Conservation (phyloP, 2,888 invertebrate species). For the Nomada ferruginata region DNA sequence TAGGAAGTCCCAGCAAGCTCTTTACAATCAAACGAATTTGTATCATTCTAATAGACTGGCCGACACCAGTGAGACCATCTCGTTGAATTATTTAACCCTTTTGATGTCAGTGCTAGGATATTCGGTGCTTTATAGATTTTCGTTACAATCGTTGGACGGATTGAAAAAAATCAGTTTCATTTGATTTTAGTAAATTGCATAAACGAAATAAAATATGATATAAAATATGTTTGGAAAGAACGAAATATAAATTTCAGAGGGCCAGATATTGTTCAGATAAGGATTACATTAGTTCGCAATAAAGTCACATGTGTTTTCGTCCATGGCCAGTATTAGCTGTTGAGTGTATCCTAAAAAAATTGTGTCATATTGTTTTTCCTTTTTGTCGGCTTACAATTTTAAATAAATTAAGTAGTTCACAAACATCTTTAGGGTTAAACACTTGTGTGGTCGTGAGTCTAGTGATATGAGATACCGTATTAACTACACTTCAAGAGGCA, state of each 20-base stretch:
- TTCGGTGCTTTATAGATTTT: neutral
- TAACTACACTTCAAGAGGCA: neutral
- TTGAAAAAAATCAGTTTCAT: neutral
- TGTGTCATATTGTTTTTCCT: neutral
- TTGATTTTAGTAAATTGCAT: neutral
- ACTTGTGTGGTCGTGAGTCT: neutral
- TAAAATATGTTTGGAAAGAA: too few relatives aligned
- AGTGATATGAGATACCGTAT: neutral
- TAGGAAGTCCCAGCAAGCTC: conserved; percentile 8
- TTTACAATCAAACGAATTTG: conserved; percentile 1
- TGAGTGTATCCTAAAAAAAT: neutral
- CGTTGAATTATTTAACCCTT: conserved; percentile 12
- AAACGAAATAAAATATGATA: too few relatives aligned
- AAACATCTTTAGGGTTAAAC: neutral
- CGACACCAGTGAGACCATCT: neutral
- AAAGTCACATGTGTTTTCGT: too few relatives aligned
- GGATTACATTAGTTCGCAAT: too few relatives aligned
- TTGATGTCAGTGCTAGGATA: neutral
- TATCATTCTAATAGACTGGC: neutral
- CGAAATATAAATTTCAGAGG: too few relatives aligned
- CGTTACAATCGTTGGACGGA: neutral
- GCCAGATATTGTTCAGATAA: too few relatives aligned
- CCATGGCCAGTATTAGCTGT: too few relatives aligned
- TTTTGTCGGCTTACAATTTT: neutral
- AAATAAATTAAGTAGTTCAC: neutral